A percentile compares a stretch with the other conserved stretches of the same genome.
Evolutionary conservation across 1,140 invertebrate genomes (phyloP).

Genomic region (Cephus cinctus): DNA sequence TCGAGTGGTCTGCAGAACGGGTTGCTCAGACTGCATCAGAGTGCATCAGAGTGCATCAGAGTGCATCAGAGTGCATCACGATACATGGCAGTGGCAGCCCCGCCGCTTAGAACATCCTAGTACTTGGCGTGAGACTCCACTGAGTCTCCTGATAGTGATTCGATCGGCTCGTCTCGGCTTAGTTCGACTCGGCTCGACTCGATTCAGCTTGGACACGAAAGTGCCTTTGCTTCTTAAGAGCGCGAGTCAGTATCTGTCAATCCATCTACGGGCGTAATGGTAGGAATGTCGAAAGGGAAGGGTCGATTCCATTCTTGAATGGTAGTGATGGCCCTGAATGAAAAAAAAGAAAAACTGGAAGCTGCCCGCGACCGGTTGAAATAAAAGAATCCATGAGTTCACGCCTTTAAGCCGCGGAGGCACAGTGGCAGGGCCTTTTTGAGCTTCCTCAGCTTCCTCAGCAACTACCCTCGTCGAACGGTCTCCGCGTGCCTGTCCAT

Average conservation of each 20-base stretch:
- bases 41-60: too few relatives aligned
- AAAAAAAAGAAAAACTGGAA: background rate
- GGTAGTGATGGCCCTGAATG: background rate
- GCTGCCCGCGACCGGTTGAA: background rate
- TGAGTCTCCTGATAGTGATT: too few relatives aligned
- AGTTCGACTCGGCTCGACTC: too few relatives aligned
- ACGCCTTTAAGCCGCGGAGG: background rate
- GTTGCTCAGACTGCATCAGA: too few relatives aligned
- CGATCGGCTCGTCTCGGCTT: too few relatives aligned
- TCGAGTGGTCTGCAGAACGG: too few relatives aligned
- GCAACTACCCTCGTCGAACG: too few relatives aligned
- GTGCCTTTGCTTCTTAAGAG: conserved; percentile 12
- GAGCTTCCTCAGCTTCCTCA: background rate
- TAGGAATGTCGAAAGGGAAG: conserved; percentile 18
- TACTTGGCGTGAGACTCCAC: too few relatives aligned
- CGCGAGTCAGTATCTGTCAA: conserved; percentile 3
- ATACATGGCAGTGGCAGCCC: too few relatives aligned
- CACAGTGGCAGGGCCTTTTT: background rate
- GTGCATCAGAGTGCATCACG: too few relatives aligned
- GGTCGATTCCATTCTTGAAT: conserved; percentile 17
- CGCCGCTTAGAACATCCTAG: too few relatives aligned
- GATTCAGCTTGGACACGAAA: background rate
- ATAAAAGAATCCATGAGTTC: background rate
- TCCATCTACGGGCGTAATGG: conserved; percentile 19
- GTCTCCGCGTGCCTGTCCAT: too few relatives aligned